Conservation (phyloP, 2,797 vertebrate species). For the Anableps anableps region DNA sequence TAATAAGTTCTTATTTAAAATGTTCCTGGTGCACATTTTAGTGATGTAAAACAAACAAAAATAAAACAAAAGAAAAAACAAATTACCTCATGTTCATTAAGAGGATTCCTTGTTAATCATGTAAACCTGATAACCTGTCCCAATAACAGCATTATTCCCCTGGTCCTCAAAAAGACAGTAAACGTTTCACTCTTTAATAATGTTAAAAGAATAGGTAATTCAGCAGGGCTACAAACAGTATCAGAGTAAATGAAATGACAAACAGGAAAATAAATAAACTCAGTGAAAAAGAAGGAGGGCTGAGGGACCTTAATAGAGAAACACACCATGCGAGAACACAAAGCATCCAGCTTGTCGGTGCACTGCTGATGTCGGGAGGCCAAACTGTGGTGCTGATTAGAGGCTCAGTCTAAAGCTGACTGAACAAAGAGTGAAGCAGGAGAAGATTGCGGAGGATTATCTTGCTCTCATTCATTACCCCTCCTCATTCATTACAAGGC, state of each 20-base stretch:
- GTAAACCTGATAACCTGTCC: constrained; percentile 36
- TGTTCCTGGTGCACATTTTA: background rate
- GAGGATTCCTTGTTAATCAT: constrained; percentile 26
- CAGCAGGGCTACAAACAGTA: constrained; percentile 11
- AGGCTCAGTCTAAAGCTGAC: constrained; percentile 42
- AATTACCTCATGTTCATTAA: constrained; percentile 23
- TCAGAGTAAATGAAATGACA: constrained; percentile 23
- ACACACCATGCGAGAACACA: constrained; percentile 37
- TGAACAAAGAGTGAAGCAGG: constrained; percentile 55
- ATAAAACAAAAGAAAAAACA: background rate
- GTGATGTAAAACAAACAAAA: background rate
- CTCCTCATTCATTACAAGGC: constrained; percentile 52
- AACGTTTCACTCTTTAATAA: background rate
- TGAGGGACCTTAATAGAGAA: constrained; percentile 44
- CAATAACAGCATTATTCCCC: constrained; percentile 41
- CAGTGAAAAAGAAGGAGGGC: constrained; percentile 10
- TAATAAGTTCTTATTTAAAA: background rate
- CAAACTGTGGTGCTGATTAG: constrained; percentile 70
- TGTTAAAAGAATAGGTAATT: constrained; percentile 15
- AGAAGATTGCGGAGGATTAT: constrained; percentile 48
- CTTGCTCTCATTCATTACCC: constrained; percentile 50
- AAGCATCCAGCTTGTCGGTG: constrained; percentile 40
- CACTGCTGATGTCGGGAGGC: constrained; percentile 56
- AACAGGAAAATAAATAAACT: constrained; percentile 34
- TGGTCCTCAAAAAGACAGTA: constrained; percentile 40